Evolutionary conservation across 2,113 vertebrate genomes (phyloP).

Genomic region (Pseudopipra pipra): DNA sequence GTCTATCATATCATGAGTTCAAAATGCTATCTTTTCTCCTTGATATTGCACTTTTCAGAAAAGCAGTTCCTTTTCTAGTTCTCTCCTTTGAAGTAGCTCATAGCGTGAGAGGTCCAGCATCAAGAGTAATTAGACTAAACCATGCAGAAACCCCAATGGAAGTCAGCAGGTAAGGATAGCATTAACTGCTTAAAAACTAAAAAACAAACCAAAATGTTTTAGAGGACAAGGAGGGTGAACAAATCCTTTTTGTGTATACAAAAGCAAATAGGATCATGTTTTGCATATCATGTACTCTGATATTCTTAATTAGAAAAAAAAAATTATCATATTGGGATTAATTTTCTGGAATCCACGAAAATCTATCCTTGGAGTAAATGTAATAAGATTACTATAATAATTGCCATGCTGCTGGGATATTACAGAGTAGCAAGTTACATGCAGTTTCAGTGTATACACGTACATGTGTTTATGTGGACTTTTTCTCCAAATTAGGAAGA

Average conservation of each 20-base stretch:
- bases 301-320: conserved; percentile 19
- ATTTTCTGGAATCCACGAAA: conserved; percentile 26
- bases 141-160: conserved; percentile 70
- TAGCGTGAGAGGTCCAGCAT: conserved; percentile 63
- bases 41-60: conserved; percentile 55
- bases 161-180: conserved; percentile 56
- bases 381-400: neutral
- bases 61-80: conserved; percentile 36
- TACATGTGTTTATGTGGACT: neutral
- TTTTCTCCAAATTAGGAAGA: neutral
- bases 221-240: conserved; percentile 33
- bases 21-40: conserved; percentile 71
- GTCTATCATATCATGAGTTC: conserved; percentile 58
- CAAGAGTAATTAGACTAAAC: conserved; percentile 70
- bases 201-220: conserved; percentile 58
- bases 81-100: conserved; percentile 67
- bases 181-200: conserved; percentile 62
- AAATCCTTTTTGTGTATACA: conserved; percentile 20
- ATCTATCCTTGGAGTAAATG: neutral
- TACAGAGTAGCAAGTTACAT: neutral
- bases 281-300: neutral
- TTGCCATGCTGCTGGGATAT: neutral
- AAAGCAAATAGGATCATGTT: conserved; percentile 24
- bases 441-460: neutral
- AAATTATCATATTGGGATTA: neutral